Conservation (phyloP, 2,113 vertebrate genomes). For the Dromaius novaehollandiae region DNA sequence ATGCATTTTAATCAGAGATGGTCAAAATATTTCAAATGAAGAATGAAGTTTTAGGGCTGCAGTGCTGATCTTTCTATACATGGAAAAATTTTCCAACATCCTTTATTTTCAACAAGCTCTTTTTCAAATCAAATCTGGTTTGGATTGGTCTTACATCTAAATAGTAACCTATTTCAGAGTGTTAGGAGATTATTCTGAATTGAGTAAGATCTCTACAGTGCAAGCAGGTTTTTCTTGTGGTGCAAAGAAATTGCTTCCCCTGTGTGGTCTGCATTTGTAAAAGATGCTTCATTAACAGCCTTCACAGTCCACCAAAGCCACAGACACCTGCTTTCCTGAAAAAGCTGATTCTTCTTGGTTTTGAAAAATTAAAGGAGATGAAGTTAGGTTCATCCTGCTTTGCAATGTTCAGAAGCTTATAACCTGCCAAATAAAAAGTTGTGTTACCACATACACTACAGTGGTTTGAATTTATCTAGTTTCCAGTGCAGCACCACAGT, state of each 20-base stretch:
- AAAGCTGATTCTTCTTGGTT: neutral
- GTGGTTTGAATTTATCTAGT: neutral
- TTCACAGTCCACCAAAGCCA: neutral
- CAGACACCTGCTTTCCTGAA: neutral
- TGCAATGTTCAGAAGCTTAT: neutral
- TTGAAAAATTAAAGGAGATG: neutral
- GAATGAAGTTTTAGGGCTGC: neutral
- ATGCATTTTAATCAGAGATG: neutral
- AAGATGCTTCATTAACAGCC: neutral
- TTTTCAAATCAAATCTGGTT: neutral
- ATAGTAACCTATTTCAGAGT: neutral
- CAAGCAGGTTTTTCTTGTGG: neutral
- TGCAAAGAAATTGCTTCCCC: neutral
- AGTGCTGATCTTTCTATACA: neutral
- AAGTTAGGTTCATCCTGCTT: neutral
- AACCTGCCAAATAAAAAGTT: neutral
- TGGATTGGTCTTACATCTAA: neutral
- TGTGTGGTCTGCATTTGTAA: neutral
- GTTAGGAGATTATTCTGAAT: neutral
- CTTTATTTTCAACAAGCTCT: neutral
- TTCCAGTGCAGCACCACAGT: neutral
- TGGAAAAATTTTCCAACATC: neutral
- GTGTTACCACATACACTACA: neutral
- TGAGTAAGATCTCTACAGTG: neutral
- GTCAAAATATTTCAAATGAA: neutral